These are phyloP conservation scores for Nephila pilipes DNA, from an alignment of 1,140 invertebrate genomes.

Conservation along the genomic window DNA sequence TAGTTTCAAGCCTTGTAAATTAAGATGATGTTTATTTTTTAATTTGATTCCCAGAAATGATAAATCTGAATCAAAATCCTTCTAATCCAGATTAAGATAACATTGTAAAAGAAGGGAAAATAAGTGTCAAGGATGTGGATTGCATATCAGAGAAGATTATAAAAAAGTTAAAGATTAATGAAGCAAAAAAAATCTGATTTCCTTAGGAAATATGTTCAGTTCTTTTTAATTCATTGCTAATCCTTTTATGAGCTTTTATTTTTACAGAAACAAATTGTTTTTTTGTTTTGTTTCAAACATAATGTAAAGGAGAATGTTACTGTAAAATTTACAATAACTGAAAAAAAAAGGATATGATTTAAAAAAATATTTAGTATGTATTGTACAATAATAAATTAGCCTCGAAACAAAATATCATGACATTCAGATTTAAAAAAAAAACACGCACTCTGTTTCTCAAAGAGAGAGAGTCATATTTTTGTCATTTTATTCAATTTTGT, in stretches of 20 bases:
- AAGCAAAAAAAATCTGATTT: neutral
- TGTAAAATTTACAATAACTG: too few relatives aligned
- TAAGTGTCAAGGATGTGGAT: constrained; percentile 2
- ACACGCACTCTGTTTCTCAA: too few relatives aligned
- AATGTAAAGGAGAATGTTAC: too few relatives aligned
- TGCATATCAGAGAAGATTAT: neutral
- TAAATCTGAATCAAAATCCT: neutral
- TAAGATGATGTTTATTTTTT: neutral
- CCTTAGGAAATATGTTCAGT: neutral
- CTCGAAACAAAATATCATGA: too few relatives aligned
- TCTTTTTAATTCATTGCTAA: neutral
- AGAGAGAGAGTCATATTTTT: too few relatives aligned
- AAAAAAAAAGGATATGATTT: too few relatives aligned
- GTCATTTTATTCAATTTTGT: too few relatives aligned
- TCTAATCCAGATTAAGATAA: constrained; percentile 4
- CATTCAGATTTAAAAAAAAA: too few relatives aligned
- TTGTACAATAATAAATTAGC: too few relatives aligned
- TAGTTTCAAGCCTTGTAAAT: neutral
- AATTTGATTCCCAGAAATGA: neutral
- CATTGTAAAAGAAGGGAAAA: neutral
- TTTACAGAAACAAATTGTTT: neutral
- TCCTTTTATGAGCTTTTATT: neutral
- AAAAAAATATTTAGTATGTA: too few relatives aligned
- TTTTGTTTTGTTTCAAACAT: too few relatives aligned
- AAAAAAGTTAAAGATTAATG: neutral